phyloP scores from a whole-genome alignment of 2,113 vertebrate genomes.

The Blennius ocellaris region DNA sequence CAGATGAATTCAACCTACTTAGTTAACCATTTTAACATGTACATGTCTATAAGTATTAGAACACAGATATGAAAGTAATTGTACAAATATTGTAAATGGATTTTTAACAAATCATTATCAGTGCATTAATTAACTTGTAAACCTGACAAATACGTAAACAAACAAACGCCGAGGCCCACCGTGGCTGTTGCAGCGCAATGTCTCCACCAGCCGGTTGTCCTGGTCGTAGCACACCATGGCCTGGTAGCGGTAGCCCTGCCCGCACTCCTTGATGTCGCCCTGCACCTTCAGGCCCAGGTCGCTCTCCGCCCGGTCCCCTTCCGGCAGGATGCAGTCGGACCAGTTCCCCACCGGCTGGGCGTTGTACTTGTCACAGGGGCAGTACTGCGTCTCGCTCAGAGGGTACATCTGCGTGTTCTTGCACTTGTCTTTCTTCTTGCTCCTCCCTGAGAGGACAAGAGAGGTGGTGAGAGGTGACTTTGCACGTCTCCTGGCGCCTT shows the following conservation, averaged over 20 bases:
- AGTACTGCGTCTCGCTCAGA: slow-evolving; percentile 96
- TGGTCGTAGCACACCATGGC: slow-evolving; percentile 98
- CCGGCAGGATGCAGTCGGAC: slow-evolving; percentile 97
- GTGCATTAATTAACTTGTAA: too few relatives aligned
- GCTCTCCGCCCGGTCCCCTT: slow-evolving; percentile 85
- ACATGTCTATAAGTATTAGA: too few relatives aligned
- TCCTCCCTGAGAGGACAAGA: slow-evolving; percentile 87
- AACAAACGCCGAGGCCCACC: slow-evolving; percentile 73
- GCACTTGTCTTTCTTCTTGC: slow-evolving; percentile 97
- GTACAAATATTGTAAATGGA: too few relatives aligned
- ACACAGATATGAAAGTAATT: too few relatives aligned
- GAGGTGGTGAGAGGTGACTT: slow-evolving; percentile 13
- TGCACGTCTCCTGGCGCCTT: background rate
- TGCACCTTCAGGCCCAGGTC: slow-evolving; percentile 86
- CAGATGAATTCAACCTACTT: too few relatives aligned
- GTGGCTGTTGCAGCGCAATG: slow-evolving; percentile 94
- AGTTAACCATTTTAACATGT: too few relatives aligned
- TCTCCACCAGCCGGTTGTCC: slow-evolving; percentile 93
- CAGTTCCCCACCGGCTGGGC: slow-evolving; percentile 97
- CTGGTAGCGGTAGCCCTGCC: slow-evolving; percentile 97
- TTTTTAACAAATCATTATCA: too few relatives aligned
- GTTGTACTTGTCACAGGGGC: slow-evolving; percentile 96
- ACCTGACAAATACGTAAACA: too few relatives aligned
- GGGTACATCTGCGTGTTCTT: slow-evolving; percentile 94
- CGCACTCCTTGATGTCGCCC: slow-evolving; percentile 92